These are phyloP conservation scores for Macrotis lagotis DNA, from an alignment of 2,113 vertebrate species.

Conservation along the genomic window DNA sequence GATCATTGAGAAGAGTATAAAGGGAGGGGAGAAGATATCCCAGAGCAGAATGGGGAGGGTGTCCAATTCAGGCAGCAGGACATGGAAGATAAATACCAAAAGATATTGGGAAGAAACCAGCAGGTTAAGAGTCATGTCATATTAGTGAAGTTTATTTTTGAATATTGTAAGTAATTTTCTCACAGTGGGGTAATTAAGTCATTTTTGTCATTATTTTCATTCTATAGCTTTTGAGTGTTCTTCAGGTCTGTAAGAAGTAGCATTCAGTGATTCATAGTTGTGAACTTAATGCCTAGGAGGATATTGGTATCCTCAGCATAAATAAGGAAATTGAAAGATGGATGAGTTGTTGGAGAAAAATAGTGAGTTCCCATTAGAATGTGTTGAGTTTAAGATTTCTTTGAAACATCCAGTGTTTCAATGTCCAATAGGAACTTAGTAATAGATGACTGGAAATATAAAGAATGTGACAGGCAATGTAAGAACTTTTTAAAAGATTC, in stretches of 20 bases:
- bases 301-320: background rate
- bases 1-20: background rate
- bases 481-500: slow-evolving; percentile 55
- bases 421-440: background rate
- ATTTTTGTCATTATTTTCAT: background rate
- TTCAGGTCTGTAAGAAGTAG: background rate
- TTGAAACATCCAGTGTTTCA: background rate
- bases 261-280: background rate
- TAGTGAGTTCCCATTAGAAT: background rate
- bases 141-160: background rate
- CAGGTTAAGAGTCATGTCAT: background rate
- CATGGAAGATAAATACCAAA: background rate
- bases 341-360: background rate
- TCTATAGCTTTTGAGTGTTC: background rate
- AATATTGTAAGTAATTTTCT: background rate
- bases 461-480: slow-evolving; percentile 50
- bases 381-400: background rate
- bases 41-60: background rate
- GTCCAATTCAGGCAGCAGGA: background rate
- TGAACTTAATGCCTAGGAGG: background rate
- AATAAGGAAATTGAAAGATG: background rate
- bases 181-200: background rate
- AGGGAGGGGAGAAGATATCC: background rate
- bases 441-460: background rate
- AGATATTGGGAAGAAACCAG: background rate